These are phyloP conservation scores for Chloroclysta siterata DNA, from an alignment of 2,888 invertebrate species.

Conservation along the genomic window DNA sequence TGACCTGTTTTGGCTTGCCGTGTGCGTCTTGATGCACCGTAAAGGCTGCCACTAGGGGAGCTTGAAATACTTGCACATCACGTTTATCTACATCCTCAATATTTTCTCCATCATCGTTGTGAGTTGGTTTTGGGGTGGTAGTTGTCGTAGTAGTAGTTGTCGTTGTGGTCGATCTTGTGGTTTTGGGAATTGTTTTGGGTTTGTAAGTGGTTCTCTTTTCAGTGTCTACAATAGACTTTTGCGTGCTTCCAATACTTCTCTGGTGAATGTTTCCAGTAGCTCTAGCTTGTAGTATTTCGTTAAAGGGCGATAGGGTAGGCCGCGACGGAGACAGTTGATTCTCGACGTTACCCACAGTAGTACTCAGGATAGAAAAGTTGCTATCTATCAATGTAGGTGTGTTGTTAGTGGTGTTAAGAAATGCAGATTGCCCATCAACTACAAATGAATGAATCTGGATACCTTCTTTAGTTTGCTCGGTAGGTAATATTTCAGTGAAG, in stretches of 20 bases:
- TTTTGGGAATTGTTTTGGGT: constrained; percentile 44
- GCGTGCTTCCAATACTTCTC: constrained; percentile 67
- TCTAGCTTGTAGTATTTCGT: constrained; percentile 74
- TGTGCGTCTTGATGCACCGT: constrained; percentile 93
- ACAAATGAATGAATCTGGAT: constrained; percentile 86
- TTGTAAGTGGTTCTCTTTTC: constrained; percentile 53
- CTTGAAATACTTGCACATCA: constrained; percentile 92
- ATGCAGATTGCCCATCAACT: constrained; percentile 77
- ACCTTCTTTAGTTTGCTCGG: constrained; percentile 56
- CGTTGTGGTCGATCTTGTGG: constrained; percentile 66
- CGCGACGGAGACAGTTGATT: constrained; percentile 70
- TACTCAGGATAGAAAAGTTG: constrained; percentile 74
- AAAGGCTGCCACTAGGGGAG: constrained; percentile 93
- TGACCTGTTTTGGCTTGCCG: constrained; percentile 91
- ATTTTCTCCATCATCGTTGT: constrained; percentile 88
- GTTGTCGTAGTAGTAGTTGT: constrained; percentile 84
- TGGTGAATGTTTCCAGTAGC: constrained; percentile 71
- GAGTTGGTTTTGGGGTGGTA: constrained; percentile 87
- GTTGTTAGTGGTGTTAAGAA: constrained; percentile 59
- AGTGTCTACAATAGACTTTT: constrained; percentile 55
- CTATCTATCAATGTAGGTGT: constrained; percentile 67
- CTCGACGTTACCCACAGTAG: constrained; percentile 79
- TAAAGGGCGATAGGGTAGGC: constrained; percentile 70
- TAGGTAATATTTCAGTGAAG: constrained; percentile 55
- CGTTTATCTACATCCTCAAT: constrained; percentile 88